phyloP scores from a whole-genome alignment of 2,797 vertebrate species.

The Fringilla coelebs region DNA sequence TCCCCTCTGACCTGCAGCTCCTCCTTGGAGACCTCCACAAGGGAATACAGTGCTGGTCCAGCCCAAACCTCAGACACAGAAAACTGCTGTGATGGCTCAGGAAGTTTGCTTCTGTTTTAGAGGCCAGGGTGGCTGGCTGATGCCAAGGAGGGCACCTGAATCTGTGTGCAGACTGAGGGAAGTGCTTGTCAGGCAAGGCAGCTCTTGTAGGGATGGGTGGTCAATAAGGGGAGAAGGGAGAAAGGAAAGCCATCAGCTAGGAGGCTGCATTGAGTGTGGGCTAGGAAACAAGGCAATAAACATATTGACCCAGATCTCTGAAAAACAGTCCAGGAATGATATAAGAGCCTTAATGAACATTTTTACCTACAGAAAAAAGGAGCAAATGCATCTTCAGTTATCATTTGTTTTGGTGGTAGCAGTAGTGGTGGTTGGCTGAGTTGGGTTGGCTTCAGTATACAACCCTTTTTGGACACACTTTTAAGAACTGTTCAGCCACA shows the following conservation, averaged over 20 bases:
- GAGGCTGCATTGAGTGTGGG: background rate
- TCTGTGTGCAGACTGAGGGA: background rate
- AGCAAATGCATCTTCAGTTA: background rate
- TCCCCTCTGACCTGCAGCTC: background rate
- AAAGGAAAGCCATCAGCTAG: background rate
- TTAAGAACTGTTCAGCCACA: background rate
- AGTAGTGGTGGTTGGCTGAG: background rate
- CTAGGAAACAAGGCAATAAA: background rate
- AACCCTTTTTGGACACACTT: background rate
- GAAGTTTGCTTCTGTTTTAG: background rate
- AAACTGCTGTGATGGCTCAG: background rate
- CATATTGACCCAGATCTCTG: background rate
- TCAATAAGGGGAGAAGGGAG: background rate
- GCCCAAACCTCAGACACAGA: background rate
- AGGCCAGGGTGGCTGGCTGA: background rate
- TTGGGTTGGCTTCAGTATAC: background rate
- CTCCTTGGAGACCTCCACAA: background rate
- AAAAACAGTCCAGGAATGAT: background rate
- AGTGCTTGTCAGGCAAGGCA: background rate
- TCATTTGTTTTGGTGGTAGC: background rate
- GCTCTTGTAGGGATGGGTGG: background rate
- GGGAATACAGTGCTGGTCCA: background rate
- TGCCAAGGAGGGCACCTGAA: background rate
- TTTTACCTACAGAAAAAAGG: background rate
- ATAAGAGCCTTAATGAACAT: background rate